These are phyloP conservation scores for Onychomys arenicola DNA, from an alignment of 2,797 vertebrate genomes.

Conservation along the genomic window DNA sequence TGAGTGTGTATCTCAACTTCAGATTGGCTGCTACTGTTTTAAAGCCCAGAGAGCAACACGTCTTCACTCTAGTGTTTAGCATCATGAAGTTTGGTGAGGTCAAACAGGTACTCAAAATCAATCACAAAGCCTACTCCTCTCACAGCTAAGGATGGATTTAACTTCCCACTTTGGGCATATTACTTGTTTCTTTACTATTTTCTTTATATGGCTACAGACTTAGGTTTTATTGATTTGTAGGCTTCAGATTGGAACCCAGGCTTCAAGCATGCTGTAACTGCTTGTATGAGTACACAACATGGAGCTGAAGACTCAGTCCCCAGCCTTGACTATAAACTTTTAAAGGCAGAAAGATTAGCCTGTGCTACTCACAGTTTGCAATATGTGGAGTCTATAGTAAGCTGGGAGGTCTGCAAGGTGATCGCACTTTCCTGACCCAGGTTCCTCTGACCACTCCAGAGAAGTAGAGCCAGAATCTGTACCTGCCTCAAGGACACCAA, in stretches of 20 bases:
- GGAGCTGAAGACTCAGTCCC: not conserved
- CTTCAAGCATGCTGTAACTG: not conserved
- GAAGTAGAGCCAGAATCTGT: accelerated
- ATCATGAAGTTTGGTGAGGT: not conserved
- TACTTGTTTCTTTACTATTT: not conserved
- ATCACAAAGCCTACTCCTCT: not conserved
- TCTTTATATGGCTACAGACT: not conserved
- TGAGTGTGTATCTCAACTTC: not conserved
- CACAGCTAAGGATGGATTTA: not conserved
- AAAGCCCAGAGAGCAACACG: not conserved
- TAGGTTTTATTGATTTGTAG: not conserved
- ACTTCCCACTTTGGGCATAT: not conserved
- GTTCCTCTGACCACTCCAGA: not conserved
- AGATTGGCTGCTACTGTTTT: not conserved
- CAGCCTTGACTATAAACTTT: not conserved
- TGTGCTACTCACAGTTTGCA: not conserved
- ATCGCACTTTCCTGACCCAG: not conserved
- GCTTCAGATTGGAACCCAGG: not conserved
- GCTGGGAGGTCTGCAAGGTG: too few species aligned
- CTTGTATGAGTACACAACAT: not conserved
- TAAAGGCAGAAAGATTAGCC: not conserved
- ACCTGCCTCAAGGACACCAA: not conserved
- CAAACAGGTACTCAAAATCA: conserved; percentile 16
- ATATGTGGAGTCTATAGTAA: not conserved
- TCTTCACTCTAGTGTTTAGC: not conserved